phyloP scores from a whole-genome alignment of 2,113 vertebrate species.

The Hippocampus barbouri region DNA sequence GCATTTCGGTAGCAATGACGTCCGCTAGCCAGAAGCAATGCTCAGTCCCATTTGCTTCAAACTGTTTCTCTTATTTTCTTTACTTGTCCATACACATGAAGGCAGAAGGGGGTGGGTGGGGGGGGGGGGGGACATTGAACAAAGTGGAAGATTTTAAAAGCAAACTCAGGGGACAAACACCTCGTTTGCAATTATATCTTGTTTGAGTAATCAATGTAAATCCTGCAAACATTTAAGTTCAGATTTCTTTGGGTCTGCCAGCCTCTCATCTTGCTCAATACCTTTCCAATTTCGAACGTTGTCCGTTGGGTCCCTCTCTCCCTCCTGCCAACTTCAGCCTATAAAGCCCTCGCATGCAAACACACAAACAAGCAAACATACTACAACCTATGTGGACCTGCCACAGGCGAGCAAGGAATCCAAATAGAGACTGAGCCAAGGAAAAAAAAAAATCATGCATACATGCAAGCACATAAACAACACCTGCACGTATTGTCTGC shows the following conservation, averaged over 20 bases:
- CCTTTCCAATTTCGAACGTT: not conserved
- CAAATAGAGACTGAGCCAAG: conserved; percentile 19
- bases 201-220: not conserved
- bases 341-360: not conserved
- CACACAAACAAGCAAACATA: not conserved
- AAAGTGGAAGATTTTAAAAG: not conserved
- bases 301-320: not conserved
- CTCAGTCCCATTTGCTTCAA: not conserved
- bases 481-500: not conserved
- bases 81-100: not conserved
- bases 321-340: not conserved
- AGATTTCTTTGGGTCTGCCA: not conserved
- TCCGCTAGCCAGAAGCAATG: too few relatives aligned
- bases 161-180: not conserved
- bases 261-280: not conserved
- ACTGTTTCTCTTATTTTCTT: not conserved
- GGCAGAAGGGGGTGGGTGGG: not conserved
- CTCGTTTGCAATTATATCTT: not conserved
- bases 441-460: conserved; percentile 14
- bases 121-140: not conserved
- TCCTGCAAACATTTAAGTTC: not conserved
- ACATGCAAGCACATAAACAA: conserved; percentile 6
- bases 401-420: conserved; percentile 48
- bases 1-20: too few relatives aligned
- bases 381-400: conserved; percentile 30